phyloP scores from a whole-genome alignment of 2,797 vertebrate species.

The Mustela erminea region DNA sequence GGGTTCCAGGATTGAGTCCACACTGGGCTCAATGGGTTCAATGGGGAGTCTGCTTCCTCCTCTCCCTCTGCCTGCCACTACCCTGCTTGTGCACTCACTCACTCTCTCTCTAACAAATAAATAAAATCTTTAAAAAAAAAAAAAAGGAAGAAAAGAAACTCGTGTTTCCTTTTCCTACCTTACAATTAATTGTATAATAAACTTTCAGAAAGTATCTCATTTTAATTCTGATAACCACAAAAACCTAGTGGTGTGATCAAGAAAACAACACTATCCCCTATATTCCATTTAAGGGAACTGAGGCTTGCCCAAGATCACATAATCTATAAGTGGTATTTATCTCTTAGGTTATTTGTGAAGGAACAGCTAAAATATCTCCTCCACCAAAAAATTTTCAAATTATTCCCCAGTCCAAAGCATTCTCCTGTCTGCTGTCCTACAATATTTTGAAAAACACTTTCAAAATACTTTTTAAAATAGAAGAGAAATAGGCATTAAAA shows the following conservation, averaged over 20 bases:
- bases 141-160: neutral
- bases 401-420: slow-evolving; percentile 23
- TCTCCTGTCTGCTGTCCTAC: neutral
- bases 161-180: neutral
- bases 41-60: no score
- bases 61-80: no score
- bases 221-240: slow-evolving; percentile 38
- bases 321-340: neutral
- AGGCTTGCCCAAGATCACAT: neutral
- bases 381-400: neutral
- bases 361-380: neutral
- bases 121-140: no score
- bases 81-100: no score
- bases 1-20: no score
- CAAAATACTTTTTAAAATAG: neutral
- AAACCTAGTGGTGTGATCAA: neutral
- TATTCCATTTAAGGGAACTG: neutral
- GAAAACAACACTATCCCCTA: neutral
- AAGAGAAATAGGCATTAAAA: neutral
- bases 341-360: neutral
- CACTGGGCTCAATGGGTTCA: no score
- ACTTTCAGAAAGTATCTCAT: neutral
- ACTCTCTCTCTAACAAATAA: no score
- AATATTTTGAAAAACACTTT: neutral
- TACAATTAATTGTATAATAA: neutral